A percentile compares a stretch with the other conserved stretches of the same genome.
phyloP scores from a whole-genome alignment of 2,797 vertebrate species.

The Lithobates pipiens region DNA sequence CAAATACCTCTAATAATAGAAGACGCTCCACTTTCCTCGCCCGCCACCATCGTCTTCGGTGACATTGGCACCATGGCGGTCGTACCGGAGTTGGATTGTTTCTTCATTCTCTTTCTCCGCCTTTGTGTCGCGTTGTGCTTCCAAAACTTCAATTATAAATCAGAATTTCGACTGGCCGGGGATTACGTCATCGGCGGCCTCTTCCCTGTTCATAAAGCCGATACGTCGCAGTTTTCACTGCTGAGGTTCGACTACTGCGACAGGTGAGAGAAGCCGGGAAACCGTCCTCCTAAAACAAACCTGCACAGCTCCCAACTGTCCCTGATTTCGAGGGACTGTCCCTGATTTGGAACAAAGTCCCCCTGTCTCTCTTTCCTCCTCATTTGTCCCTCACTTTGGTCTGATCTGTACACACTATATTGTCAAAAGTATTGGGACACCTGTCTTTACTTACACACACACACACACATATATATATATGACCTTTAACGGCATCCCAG shows the following conservation, averaged over 20 bases:
- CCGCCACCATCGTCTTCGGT: background rate
- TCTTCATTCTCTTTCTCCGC: conserved; percentile 29
- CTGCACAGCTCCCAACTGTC: too few species aligned
- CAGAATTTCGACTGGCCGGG: conserved; percentile 55
- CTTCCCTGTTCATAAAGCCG: conserved; percentile 61
- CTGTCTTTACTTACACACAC: too few species aligned
- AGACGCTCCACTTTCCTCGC: too few species aligned
- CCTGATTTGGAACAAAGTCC: too few species aligned
- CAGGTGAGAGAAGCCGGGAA: conserved; percentile 59
- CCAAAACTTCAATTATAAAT: background rate
- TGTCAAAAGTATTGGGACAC: too few species aligned
- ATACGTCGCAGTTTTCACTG: background rate
- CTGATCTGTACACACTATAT: too few species aligned
- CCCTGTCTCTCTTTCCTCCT: too few species aligned
- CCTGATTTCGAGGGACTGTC: too few species aligned
- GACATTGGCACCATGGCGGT: background rate
- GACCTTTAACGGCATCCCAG: too few species aligned
- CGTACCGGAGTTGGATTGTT: background rate
- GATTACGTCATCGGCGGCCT: conserved; percentile 66
- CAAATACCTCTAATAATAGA: conserved; percentile 41
- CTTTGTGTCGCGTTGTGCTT: conserved; percentile 31
- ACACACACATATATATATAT: too few species aligned
- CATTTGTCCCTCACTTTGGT: too few species aligned
- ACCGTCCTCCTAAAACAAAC: too few species aligned
- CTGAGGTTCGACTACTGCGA: conserved; percentile 63